Evolutionary conservation across 2,797 vertebrate species (phyloP).

Genomic region (Hozukius guyotensis): DNA sequence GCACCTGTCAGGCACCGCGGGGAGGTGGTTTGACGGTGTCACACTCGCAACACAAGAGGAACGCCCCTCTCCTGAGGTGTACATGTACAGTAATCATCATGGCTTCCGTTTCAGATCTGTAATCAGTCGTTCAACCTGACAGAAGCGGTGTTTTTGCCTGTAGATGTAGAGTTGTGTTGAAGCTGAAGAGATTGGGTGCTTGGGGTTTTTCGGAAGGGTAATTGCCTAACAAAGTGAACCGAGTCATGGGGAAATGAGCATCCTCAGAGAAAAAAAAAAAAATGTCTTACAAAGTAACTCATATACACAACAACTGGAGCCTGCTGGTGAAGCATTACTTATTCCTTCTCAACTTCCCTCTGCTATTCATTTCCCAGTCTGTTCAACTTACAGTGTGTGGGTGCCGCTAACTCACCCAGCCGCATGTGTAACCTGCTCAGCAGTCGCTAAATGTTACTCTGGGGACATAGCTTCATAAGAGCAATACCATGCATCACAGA

Average conservation of each 20-base stretch:
- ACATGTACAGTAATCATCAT: conserved; percentile 80
- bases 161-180: conserved; percentile 55
- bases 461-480: conserved; percentile 81
- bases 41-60: conserved; percentile 60
- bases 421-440: conserved; percentile 77
- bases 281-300: conserved; percentile 74
- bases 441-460: conserved; percentile 82
- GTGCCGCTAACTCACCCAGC: conserved; percentile 76
- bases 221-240: conserved; percentile 75
- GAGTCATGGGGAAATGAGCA: conserved; percentile 76
- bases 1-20: conserved; percentile 78
- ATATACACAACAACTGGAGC: conserved; percentile 72
- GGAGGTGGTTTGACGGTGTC: conserved; percentile 75
- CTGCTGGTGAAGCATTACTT: conserved; percentile 75
- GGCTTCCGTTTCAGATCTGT: conserved; percentile 78
- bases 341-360: conserved; percentile 78
- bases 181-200: conserved; percentile 64
- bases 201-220: conserved; percentile 68
- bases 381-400: conserved; percentile 79
- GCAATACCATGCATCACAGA: conserved; percentile 83
- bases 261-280: conserved; percentile 65
- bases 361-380: conserved; percentile 76
- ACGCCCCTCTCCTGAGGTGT: conserved; percentile 77
- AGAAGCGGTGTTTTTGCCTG: conserved; percentile 67
- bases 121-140: conserved; percentile 84